Evolutionary conservation across 2,113 vertebrate species (phyloP), one percentile per base, ranked within the genome.

Genomic region (Leptocoma aspasia): DNA sequence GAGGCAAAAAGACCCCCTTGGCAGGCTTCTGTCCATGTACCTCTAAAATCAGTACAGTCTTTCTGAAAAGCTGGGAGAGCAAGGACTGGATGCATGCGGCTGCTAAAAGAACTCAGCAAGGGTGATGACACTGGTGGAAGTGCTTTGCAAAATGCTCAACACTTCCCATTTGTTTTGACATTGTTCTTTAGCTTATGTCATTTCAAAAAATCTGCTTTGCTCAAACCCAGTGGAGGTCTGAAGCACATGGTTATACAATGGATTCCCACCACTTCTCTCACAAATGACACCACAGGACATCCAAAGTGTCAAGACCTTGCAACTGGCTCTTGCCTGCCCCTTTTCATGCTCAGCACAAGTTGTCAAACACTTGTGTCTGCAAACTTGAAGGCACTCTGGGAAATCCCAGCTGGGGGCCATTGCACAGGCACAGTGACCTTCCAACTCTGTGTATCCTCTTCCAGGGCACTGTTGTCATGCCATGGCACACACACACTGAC

Each of bases 401-500:
- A 76, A 59, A 56, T 30, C 59, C 49, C 1, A 2, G 4, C 10
- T 47, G 52, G 50, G 14, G 8, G 3, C 24, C 23, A 42, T 7
- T 33, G 41, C 44, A 60, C 7, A 49, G 79, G 19, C 31, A 78
- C 4, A 30, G 37, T 28, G 68, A 60, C n/a, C 11, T 63, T 63
- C 59, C 47, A 35, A 4, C 23, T 44, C 15, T 47, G 35, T 7
- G 12, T 0, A 1, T 73, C 13, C 15, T 53, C 37, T 41, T 70
- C 20, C 61, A 79, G 56, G 47, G 17, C 42, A 18, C 10, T 60
- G 76, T 4, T 66, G 42, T 42, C 60, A 28, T 23, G 39, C 21
- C 50, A 30, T 28, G 37, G 49, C 47, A 53, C 0, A 1, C 0
- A 1, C 28, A 35, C 27, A 10, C 19, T 52, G 53, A 59, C 15